Conservation (phyloP, 2,888 invertebrate genomes). For the Polydrusus tereticollis region DNA sequence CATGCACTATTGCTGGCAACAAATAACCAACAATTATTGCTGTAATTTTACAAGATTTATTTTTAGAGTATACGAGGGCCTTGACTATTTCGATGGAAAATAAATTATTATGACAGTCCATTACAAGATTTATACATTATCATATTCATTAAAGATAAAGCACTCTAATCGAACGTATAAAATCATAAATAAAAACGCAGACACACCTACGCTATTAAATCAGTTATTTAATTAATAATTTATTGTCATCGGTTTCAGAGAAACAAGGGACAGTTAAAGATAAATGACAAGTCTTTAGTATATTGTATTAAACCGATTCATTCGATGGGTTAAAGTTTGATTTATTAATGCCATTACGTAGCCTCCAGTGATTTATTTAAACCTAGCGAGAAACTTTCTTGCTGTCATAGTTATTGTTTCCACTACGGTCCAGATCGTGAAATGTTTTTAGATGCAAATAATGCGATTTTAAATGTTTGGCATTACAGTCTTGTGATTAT, state of each 20-base stretch:
- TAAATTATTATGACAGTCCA: constrained; percentile 27
- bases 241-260: constrained; percentile 43
- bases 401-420: constrained; percentile 43
- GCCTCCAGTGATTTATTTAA: constrained; percentile 38
- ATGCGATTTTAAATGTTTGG: neutral
- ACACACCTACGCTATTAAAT: constrained; percentile 41
- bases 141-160: constrained; percentile 21
- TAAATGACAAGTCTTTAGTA: constrained; percentile 47
- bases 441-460: constrained; percentile 27
- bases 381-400: constrained; percentile 41
- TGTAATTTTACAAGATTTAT: too few species aligned
- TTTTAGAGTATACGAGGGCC: neutral
- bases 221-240: constrained; percentile 47
- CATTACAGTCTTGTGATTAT: neutral
- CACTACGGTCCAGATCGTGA: constrained; percentile 23
- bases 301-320: constrained; percentile 48
- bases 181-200: constrained; percentile 38
- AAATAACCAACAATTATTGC: too few species aligned
- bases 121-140: constrained; percentile 27
- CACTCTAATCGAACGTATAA: constrained; percentile 26
- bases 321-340: constrained; percentile 49
- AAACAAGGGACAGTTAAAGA: constrained; percentile 46
- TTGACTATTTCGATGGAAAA: constrained; percentile 1
- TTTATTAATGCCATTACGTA: constrained; percentile 44
- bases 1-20: too few species aligned